Conservation (phyloP, 2,113 vertebrate genomes). For the Melanostigma gelatinosum region DNA sequence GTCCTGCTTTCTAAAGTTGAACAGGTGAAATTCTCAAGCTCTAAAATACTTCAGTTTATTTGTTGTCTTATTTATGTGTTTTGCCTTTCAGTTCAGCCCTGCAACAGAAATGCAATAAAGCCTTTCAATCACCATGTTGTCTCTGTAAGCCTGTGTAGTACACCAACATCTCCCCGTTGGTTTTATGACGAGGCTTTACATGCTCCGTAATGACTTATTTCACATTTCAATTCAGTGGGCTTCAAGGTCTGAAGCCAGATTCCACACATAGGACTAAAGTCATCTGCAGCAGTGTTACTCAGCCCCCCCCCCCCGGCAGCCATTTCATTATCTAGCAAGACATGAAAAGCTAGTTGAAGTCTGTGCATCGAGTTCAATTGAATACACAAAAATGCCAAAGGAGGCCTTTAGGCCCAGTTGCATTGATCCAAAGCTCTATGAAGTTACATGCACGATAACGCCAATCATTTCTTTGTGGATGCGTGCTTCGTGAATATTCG, state of each 20-base stretch:
- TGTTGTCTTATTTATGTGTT: not conserved
- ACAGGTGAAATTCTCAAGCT: slow-evolving; percentile 11
- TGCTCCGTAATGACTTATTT: slow-evolving; percentile 33
- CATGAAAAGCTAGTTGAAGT: slow-evolving; percentile 17
- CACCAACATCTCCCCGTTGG: slow-evolving; percentile 17
- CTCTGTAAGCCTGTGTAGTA: not conserved
- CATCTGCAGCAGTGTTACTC: slow-evolving; percentile 11
- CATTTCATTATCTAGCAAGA: slow-evolving; percentile 29
- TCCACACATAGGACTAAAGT: slow-evolving; percentile 1
- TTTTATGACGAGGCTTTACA: slow-evolving; percentile 37
- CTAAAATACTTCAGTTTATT: slow-evolving; percentile 1
- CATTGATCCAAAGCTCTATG: slow-evolving; percentile 55
- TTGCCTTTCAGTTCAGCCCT: not conserved
- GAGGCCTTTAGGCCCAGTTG: slow-evolving; percentile 43
- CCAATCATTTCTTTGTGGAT: not conserved
- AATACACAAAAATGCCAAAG: slow-evolving; percentile 50
- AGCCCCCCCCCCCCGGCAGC: not conserved
- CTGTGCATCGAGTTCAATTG: slow-evolving; percentile 44
- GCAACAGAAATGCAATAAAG: not conserved
- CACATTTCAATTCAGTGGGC: slow-evolving; percentile 31
- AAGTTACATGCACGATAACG: slow-evolving; percentile 42
- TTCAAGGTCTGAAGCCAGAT: slow-evolving; percentile 36
- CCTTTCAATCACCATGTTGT: slow-evolving; percentile 21
- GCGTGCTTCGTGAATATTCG: not conserved
- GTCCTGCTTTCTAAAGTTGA: slow-evolving; percentile 13